Evolutionary conservation across 2,797 vertebrate genomes (phyloP).

Genomic region (Chaunax sp.): DNA sequence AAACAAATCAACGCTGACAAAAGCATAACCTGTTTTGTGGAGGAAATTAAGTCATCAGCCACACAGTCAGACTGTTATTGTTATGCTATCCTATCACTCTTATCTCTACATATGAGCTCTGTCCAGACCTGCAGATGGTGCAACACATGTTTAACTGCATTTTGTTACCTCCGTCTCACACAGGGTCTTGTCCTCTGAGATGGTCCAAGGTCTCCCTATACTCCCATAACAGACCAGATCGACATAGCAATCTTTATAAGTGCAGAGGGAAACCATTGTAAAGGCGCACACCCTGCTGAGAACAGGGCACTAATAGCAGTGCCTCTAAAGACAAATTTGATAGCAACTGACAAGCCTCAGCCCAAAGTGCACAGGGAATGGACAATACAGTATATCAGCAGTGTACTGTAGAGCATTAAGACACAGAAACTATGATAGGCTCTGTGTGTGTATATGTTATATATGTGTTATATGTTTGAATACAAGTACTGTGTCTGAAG

Average conservation of each 20-base stretch:
- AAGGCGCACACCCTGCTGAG: conserved; percentile 67
- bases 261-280: conserved; percentile 67
- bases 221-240: conserved; percentile 53
- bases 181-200: conserved; percentile 60
- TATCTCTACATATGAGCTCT: conserved; percentile 33
- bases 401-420: conserved; percentile 20
- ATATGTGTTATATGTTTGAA: not conserved
- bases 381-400: conserved; percentile 13
- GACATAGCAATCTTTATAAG: conserved; percentile 74
- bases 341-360: conserved; percentile 62
- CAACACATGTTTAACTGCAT: conserved; percentile 63
- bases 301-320: conserved; percentile 70
- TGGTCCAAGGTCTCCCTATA: conserved; percentile 43
- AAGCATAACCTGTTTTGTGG: conserved; percentile 22
- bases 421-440: conserved; percentile 3
- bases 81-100: conserved; percentile 9
- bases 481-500: not conserved
- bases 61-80: conserved; percentile 2
- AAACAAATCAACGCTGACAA: conserved; percentile 1
- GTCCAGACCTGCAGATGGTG: conserved; percentile 41
- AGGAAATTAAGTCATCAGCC: conserved; percentile 9
- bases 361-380: conserved; percentile 42
- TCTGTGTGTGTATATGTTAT: not conserved
- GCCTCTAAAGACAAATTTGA: conserved; percentile 69
- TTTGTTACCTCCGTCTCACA: conserved; percentile 58